Evolutionary conservation across 2,888 invertebrate genomes (phyloP).

Genomic region (Cataglyphis altisquamis): DNA sequence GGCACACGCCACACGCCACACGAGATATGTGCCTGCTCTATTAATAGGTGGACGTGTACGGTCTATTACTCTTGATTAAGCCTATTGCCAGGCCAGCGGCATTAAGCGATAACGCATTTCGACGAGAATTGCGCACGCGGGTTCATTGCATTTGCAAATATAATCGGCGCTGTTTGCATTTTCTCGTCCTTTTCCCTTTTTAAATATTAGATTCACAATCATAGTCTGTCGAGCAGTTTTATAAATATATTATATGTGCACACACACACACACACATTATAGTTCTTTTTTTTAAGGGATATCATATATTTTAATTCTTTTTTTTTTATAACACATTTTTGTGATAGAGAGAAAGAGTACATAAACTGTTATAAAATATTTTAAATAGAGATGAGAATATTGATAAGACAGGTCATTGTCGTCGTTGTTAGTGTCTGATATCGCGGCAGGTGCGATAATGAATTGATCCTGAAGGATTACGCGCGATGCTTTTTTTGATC

Average conservation of each 20-base stretch:
- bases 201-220: conserved; percentile 13
- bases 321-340: neutral
- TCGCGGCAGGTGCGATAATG: conserved; percentile 1
- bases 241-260: neutral
- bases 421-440: too few species aligned
- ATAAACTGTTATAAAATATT: neutral
- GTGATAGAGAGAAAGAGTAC: neutral
- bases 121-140: conserved; percentile 41
- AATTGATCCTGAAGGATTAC: conserved; percentile 48
- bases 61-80: conserved; percentile 82
- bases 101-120: conserved; percentile 76
- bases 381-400: neutral
- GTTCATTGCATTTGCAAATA: conserved; percentile 53
- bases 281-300: neutral
- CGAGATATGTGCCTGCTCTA: conserved; percentile 67
- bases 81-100: conserved; percentile 78
- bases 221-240: neutral
- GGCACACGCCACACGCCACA: conserved; percentile 64
- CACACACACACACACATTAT: neutral
- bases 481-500: neutral
- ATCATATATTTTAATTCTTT: neutral
- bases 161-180: conserved; percentile 53
- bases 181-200: neutral
- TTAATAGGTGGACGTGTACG: conserved; percentile 78
- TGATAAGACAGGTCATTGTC: neutral